Conservation (phyloP, 2,113 vertebrate genomes). For the Garra rufa region DNA sequence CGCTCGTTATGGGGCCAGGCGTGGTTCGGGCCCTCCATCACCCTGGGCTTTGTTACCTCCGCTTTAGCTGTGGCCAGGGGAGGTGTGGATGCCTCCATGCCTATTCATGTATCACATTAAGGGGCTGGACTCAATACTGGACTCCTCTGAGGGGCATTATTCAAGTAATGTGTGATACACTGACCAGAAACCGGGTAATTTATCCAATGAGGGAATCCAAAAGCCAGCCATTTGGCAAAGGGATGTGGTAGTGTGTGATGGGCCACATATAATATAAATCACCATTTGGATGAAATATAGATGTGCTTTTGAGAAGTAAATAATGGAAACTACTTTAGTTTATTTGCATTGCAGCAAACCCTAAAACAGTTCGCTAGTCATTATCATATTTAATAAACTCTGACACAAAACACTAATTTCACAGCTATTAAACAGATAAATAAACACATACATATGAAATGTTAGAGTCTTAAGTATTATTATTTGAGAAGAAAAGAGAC, state of each 20-base stretch:
- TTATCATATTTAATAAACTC: neutral
- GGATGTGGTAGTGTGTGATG: neutral
- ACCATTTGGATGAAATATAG: neutral
- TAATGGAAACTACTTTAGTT: neutral
- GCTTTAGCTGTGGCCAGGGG: constrained; percentile 29
- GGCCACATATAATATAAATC: neutral
- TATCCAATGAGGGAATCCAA: constrained; percentile 40
- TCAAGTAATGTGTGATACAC: constrained; percentile 43
- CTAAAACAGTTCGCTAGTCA: neutral
- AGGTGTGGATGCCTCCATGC: constrained; percentile 28
- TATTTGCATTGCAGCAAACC: neutral
- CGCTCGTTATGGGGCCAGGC: constrained; percentile 67
- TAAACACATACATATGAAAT: neutral
- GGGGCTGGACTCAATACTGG: constrained; percentile 35
- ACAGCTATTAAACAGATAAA: neutral
- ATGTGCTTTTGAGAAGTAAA: neutral
- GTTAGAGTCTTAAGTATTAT: neutral
- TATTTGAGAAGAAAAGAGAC: neutral
- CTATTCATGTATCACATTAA: constrained; percentile 43
- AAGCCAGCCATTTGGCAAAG: constrained; percentile 17
- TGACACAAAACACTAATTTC: neutral
- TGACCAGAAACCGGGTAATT: constrained; percentile 40
- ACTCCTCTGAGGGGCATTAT: constrained; percentile 41
- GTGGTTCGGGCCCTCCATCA: constrained; percentile 66
- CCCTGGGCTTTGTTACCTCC: constrained; percentile 54